Percentiles rank a stretch among this genome's conserved stretches.
These are phyloP conservation scores for Natrix natrix DNA, from an alignment of 2,797 vertebrate species.

Conservation along the genomic window DNA sequence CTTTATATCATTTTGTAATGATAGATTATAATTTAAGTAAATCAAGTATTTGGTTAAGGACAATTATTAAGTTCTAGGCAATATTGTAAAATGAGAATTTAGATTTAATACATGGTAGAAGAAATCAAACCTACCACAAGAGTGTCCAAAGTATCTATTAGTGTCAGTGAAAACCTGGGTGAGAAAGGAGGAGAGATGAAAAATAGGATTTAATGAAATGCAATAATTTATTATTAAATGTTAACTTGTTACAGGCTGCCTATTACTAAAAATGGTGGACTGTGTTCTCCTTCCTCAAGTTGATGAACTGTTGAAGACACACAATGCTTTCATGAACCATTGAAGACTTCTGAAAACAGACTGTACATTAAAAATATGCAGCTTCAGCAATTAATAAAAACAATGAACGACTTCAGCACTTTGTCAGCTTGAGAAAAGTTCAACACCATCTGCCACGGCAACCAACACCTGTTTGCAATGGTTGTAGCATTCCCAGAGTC, in stretches of 20 bases:
- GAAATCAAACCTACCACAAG: slow-evolving; percentile 84
- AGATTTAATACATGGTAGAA: slow-evolving; percentile 32
- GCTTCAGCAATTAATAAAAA: neutral
- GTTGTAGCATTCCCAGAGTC: neutral
- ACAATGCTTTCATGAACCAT: neutral
- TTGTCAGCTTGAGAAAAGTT: neutral
- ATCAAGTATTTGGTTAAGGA: neutral
- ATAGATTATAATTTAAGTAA: neutral
- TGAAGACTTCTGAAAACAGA: neutral
- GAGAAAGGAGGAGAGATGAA: slow-evolving; percentile 41
- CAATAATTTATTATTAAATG: neutral
- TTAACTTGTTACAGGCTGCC: neutral
- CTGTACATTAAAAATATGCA: neutral
- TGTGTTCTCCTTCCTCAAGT: neutral
- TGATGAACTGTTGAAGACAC: neutral
- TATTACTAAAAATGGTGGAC: neutral
- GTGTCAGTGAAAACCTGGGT: slow-evolving; percentile 91
- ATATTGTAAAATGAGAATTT: neutral
- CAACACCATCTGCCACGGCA: neutral
- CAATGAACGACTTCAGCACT: neutral
- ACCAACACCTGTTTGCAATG: neutral
- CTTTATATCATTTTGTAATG: neutral
- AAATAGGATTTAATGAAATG: slow-evolving; percentile 31
- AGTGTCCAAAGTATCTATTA: slow-evolving; percentile 97
- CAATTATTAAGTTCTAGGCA: neutral